Base-by-base conservation (phyloP, 1,140 invertebrate genomes). In the Heliconius melpomene region DNA sequence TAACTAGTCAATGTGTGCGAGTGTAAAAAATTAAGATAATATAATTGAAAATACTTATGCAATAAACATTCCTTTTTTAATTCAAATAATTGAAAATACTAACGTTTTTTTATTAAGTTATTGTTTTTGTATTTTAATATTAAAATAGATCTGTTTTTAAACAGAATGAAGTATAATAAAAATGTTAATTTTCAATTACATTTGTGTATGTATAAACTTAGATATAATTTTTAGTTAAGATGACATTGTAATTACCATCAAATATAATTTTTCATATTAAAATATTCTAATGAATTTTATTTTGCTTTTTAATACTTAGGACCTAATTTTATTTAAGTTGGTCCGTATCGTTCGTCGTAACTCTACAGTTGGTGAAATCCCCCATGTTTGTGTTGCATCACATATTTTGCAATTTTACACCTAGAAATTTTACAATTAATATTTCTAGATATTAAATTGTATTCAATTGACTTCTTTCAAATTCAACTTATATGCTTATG, bases 1-100 rank as follows among this genome's bases (percentile, higher is more conserved):
- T 86, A 83, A 85, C 87, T 88, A 88, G 87, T 88, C 87, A 88
- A 82, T 83, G 82, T 82, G 84, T 82, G 77, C 76, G 72, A 82
- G 87, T 78, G 60, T n/a, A 66, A 66, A 3, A 72, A 72, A 75
- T 77, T 79, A 71, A n/a, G 73, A 46, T 73, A 74, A 57, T 75
- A 20, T 72, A 76, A 60, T 23, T 54, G 16, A 74, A 54, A 50
- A 80, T 77, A 80, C 79, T 81, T 83, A 79, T 85, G 85, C 81
- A 74, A 74, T 79, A 20, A 66, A 86, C 85, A 85, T 86, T 85
- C 85, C 82, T 70, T 81, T 81, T 66, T 66, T 66, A 66, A 66
- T 66, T 72, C 32, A 40, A 23, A 38, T 36, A 72, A 54, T 71
- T 32, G 29, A 77, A 38, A 46, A 32, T 66, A 77, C 38, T 77